Conservation (phyloP, 2,113 vertebrate genomes). For the Aplodontia rufa region DNA sequence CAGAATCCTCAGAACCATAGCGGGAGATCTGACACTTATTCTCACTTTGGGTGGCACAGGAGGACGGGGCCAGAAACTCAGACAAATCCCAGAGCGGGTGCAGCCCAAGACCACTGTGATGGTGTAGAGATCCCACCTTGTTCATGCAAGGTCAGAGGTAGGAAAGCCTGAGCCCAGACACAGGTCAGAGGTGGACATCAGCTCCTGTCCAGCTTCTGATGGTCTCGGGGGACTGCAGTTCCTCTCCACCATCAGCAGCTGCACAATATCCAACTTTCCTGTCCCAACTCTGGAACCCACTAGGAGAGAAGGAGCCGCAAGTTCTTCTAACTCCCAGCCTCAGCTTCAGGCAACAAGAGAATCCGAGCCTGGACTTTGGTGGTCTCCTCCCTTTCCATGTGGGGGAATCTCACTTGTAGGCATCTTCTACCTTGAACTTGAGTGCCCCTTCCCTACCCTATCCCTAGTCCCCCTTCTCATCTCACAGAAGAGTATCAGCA, state of each 20-base stretch:
- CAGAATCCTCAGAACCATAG: background rate
- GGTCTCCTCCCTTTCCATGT: background rate
- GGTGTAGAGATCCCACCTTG: background rate
- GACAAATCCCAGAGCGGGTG: background rate
- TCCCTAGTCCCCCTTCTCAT: background rate
- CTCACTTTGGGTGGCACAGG: background rate
- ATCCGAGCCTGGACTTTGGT: background rate
- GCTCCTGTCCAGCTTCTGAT: background rate
- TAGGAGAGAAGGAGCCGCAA: background rate
- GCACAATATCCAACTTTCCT: background rate
- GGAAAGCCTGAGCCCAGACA: background rate
- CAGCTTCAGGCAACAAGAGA: background rate
- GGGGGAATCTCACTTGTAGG: background rate
- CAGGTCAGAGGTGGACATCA: rapidly evolving
- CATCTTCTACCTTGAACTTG: background rate
- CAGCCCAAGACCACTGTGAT: rapidly evolving
- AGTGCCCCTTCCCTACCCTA: rapidly evolving
- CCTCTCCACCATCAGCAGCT: background rate
- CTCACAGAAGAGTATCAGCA: background rate
- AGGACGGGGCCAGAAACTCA: background rate
- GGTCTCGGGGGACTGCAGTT: rapidly evolving
- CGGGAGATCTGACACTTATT: background rate
- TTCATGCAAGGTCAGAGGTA: background rate
- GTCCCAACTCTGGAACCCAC: no score
- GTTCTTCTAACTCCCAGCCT: background rate